Base-by-base conservation (phyloP, 1,140 invertebrate genomes). In the Saccostrea glomerata region DNA sequence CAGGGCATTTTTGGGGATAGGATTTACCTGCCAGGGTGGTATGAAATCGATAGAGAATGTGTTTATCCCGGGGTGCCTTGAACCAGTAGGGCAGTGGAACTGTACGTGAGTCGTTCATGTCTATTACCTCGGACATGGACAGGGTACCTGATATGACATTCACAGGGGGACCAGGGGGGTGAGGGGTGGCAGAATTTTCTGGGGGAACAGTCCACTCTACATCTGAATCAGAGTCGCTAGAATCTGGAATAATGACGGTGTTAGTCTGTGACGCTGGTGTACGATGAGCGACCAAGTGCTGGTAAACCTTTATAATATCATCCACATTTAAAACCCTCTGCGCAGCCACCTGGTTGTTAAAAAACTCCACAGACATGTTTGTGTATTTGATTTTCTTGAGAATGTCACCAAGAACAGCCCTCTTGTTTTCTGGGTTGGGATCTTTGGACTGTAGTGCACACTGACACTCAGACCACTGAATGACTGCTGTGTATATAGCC, bases 311-410 rank as follows among this genome's bases (percentile, higher is more conserved):
- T 11, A 77, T 77, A 25, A 77, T 77, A 25, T 77, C 70, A 17
- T 77, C 70, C 25, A 77, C 70, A 30, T 25, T 77, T 30, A 77
- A 77, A 23, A 77, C 70, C 25, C 70, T 77, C 9, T 77, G 70
- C 2, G 23, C 70, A 1, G 30, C 70, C 7, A 77, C 70, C 11
- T 15, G 25, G 30, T 77, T 30, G 30, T 77, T 77, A 30, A 77
- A 77, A 17, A 77, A 77, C 11, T 77, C 70, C 25, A 77, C 70
- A 15, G 25, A 30, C 70, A 77, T 77, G 25, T 36, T 77, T 12
- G 25, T 77, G 70, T 77, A 77, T 36, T 77, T 77, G 7, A 77
- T 77, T 77, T 77, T 77, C 23, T 77, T 77, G 11, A 77, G 25
- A 77, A 77, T 77, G 30, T 36, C 25, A 6, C 70, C 70, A 36